A percentile compares a stretch with the other conserved stretches of the same genome.
These are phyloP conservation scores for Epinotia brunnichana DNA, from an alignment of 2,888 invertebrate genomes.

Conservation along the genomic window DNA sequence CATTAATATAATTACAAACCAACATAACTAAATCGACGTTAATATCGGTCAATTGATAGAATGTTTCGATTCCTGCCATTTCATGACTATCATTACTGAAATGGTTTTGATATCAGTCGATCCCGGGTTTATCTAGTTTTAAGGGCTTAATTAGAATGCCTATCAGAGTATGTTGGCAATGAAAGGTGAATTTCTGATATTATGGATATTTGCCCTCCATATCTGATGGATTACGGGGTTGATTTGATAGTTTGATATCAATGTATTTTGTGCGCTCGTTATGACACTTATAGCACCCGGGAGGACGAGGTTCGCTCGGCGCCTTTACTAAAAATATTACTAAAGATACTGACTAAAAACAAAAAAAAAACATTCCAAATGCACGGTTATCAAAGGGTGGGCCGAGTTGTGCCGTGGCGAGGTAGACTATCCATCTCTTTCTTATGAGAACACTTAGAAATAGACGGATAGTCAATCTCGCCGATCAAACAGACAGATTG, in stretches of 20 bases:
- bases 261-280: background rate
- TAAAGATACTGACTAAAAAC: too few species aligned
- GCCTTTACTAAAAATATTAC: too few species aligned
- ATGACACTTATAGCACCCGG: too few species aligned
- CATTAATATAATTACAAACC: too few species aligned
- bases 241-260: background rate
- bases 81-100: background rate
- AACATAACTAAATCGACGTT: background rate
- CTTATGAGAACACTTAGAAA: too few species aligned
- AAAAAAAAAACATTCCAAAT: too few species aligned
- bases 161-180: background rate
- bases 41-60: background rate
- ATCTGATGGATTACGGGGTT: background rate
- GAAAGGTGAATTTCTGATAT: background rate
- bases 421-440: too few species aligned
- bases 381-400: too few species aligned
- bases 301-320: too few species aligned
- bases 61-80: background rate
- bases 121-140: background rate
- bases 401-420: too few species aligned
- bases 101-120: background rate
- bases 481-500: too few species aligned
- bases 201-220: background rate
- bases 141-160: constrained; percentile 2
- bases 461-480: too few species aligned